Base-by-base conservation (phyloP, 2,797 vertebrate genomes). In the Eidolon dupreanum region DNA sequence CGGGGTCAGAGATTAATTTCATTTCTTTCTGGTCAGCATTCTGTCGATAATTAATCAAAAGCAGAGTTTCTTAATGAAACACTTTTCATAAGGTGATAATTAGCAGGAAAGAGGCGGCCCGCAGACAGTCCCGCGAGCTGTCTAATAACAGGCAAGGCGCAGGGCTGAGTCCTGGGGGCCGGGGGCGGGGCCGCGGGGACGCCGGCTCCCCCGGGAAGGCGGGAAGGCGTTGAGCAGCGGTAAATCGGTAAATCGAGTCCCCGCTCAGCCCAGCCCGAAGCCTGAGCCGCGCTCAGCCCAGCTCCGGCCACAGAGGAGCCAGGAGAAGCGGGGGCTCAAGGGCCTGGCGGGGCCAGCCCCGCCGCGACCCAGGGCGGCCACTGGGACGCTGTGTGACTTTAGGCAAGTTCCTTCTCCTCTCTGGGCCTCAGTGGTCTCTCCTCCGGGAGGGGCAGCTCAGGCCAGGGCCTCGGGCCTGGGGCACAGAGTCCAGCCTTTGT, bases 11-110 rank as follows among this genome's bases (percentile, higher is more conserved):
- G 98, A 98, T 98, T 99, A 99, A 98, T 99, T 99, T 99, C 98
- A 98, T 99, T 99, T 99, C 98, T 99, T 99, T 98, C 98, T 99
- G 99, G 99, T 99, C 99, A 99, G 99, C 99, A 99, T 99, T 99
- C 99, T 99, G 99, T 99, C 99, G 99, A 99, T 99, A 99, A 99
- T 99, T 99, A 99, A 99, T 99, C 99, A 99, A 99, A 99, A 99
- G 98, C 98, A 98, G 98, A 99, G 98, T 99, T 98, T 98, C 98
- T 98, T 99, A 99, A 99, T 99, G 98, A 99, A 99, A 99, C 99
- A 99, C 99, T 99, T 99, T 98, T 99, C 99, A 99, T 98, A 98
- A 99, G 99, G 99, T 99, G 98, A 99, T 99, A 99, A 99, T 99
- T 99, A 99, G 99, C 98, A 98, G 99, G 98, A 98, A 98, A 98